phyloP scores from a whole-genome alignment of 2,113 vertebrate species.

The Caranx melampygus region DNA sequence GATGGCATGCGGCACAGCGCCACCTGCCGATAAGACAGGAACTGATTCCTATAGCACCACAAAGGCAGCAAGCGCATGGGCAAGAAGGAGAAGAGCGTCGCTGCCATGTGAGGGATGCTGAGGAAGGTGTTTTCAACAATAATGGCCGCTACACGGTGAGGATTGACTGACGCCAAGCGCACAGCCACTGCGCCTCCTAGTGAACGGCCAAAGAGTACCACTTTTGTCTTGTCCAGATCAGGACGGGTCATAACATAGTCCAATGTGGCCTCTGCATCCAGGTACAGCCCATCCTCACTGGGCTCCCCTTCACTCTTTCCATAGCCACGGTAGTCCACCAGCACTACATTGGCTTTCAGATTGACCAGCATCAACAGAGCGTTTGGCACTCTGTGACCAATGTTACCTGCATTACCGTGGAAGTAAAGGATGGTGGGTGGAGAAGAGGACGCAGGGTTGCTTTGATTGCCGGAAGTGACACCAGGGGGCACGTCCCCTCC shows the following conservation, averaged over 20 bases:
- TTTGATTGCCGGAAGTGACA: conserved; percentile 80
- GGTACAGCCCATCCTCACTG: conserved; percentile 92
- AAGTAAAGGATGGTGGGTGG: conserved; percentile 96
- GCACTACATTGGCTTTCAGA: conserved; percentile 94
- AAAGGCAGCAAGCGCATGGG: conserved; percentile 96
- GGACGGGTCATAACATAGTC: conserved; percentile 97
- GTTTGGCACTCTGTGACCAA: conserved; percentile 96
- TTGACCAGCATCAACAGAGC: conserved; percentile 99
- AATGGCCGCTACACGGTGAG: conserved; percentile 95
- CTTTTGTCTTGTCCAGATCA: conserved; percentile 98
- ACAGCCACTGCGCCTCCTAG: conserved; percentile 96
- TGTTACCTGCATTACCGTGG: conserved; percentile 97
- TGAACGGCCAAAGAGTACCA: conserved; percentile 97
- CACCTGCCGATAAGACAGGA: conserved; percentile 95
- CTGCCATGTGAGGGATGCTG: conserved; percentile 99
- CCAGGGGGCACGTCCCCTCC: conserved; percentile 85
- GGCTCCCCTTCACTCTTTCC: conserved; percentile 98
- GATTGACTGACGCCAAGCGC: conserved; percentile 93
- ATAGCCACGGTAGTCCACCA: conserved; percentile 97
- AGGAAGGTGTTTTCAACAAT: conserved; percentile 99
- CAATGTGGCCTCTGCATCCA: conserved; percentile 95
- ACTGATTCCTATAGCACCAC: conserved; percentile 99
- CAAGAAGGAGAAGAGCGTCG: conserved; percentile 97
- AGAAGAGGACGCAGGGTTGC: conserved; percentile 77
- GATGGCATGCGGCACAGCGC: conserved; percentile 96